Base-by-base conservation (phyloP, 2,888 invertebrate species). In the Pherbina coryleti region DNA sequence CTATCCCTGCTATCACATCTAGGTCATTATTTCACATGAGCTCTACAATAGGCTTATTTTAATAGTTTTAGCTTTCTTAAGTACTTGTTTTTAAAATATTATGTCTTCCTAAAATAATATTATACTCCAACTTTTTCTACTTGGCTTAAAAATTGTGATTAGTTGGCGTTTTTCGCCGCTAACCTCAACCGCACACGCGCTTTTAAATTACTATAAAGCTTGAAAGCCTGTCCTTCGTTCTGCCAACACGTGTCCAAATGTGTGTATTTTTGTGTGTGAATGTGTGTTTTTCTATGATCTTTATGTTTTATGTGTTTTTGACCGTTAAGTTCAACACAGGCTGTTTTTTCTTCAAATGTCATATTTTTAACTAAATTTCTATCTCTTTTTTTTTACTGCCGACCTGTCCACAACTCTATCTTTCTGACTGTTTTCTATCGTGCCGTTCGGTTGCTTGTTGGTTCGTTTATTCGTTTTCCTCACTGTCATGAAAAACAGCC, bases 301-400 rank as follows among this genome's bases (percentile, higher is more conserved):
- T 60, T 60, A 60, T 62, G 60, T 37, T 44, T 37, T 44, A 44
- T 44, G 44, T 44, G 44, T 22, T 62, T 11, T 49, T 44, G 73
- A 73, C 60, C 73, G 28, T 17, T 44, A n/a, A 49, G 73, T 62
- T 73, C 62, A 73, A 60, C 73, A 44, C 44, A 49, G 44, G 62
- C 60, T 44, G 44, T 60, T 73, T 44, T 72, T 60, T 73, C 22
- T 22, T 17, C 7, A 19, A 55, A 49, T 49, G 73, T 73, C 73
- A 73, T 60, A 73, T 73, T 62, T 60, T 62, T 73, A 57, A 37
- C 34, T 44, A 8, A 22, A 17, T 31, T 17, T 57, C 60, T 22
- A 9, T 25, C 4, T 51, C n/a, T 51, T 17, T 53, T 51, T 11
- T 57, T 1, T 25, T 57, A 0, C 14, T 60, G 5, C 17, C 17